A percentile compares a stretch with the other conserved stretches of the same genome.
These are phyloP conservation scores for Drosophila infuscata DNA, from an alignment of 2,888 invertebrate species.

Conservation along the genomic window DNA sequence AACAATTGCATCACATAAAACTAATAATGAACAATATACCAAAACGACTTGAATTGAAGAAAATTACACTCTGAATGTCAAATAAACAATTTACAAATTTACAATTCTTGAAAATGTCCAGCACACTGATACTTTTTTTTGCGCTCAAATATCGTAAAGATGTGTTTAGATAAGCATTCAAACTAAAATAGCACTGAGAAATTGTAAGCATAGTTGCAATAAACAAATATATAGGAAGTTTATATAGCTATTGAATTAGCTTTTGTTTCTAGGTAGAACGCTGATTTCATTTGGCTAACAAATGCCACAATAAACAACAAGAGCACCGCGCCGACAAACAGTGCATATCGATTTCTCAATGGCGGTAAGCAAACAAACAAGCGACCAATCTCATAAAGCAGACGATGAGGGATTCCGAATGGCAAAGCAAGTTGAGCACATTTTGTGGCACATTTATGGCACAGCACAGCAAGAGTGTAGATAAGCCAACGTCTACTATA, in stretches of 20 bases:
- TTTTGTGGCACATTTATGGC: not conserved
- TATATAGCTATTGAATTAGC: not conserved
- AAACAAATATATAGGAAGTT: not conserved
- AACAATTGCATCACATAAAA: too few relatives aligned
- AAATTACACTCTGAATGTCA: not conserved
- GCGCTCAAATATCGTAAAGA: not conserved
- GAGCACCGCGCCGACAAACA: constrained; percentile 2
- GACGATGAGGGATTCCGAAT: not conserved
- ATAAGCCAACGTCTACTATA: not conserved
- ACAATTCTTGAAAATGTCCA: not conserved
- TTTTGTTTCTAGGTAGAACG: not conserved
- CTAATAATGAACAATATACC: not conserved
- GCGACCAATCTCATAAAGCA: not conserved
- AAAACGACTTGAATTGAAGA: not conserved
- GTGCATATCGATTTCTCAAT: constrained; percentile 23
- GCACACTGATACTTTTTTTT: not conserved
- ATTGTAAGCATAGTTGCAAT: constrained; percentile 5
- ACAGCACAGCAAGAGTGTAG: not conserved
- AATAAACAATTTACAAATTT: constrained; percentile 19
- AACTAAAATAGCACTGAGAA: not conserved
- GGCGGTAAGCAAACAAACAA: not conserved
- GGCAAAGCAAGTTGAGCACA: not conserved
- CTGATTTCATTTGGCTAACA: constrained; percentile 14
- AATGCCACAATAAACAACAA: constrained; percentile 12
- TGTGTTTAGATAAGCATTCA: constrained; percentile 7